Conservation (phyloP, 1,140 invertebrate genomes). For the Sinella curviseta region DNA sequence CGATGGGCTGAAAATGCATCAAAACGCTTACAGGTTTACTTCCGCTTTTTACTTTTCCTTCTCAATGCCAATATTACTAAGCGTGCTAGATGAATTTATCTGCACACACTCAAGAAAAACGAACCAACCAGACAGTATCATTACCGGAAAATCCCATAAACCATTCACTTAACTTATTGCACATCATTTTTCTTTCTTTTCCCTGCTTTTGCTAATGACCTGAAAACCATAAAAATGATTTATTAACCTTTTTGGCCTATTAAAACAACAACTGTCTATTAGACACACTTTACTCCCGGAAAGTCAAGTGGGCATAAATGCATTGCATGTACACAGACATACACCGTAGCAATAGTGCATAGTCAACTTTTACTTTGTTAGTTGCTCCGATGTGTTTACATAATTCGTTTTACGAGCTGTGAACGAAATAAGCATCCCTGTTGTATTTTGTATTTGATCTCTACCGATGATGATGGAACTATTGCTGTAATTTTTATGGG, state of each 20-base stretch:
- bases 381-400: no score
- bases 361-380: no score
- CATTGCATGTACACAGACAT: not conserved
- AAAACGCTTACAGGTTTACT: conserved; percentile 49
- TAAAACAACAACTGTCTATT: not conserved
- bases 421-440: not conserved
- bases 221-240: conserved; percentile 12
- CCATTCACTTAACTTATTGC: no score
- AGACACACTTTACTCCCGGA: not conserved
- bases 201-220: not conserved
- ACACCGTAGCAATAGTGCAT: no score
- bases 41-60: not conserved
- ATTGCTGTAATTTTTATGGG: no score
- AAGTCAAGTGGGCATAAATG: not conserved
- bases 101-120: no score
- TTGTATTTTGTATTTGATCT: not conserved
- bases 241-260: not conserved
- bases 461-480: no score
- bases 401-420: not conserved
- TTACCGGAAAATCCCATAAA: no score
- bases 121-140: no score
- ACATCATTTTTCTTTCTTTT: no score
- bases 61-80: conserved; percentile 5
- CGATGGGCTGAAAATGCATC: conserved; percentile 68
- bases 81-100: no score